These are phyloP conservation scores for Helogale parvula DNA, from an alignment of 2,113 vertebrate species.

Conservation along the genomic window DNA sequence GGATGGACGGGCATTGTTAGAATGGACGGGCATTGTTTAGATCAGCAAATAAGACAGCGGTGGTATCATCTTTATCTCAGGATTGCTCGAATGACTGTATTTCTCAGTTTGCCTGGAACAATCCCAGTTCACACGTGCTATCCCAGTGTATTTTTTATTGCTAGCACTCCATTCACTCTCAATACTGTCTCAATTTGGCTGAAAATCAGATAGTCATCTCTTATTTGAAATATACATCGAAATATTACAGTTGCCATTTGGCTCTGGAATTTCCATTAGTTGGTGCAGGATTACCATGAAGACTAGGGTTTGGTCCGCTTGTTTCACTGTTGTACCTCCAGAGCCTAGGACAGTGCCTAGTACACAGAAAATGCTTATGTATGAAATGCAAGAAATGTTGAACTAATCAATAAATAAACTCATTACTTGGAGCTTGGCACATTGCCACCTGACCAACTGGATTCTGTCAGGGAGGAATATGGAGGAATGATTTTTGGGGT, in stretches of 20 bases:
- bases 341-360: neutral
- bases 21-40: neutral
- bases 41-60: neutral
- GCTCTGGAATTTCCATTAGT: neutral
- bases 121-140: neutral
- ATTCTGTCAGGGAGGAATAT: slow-evolving; percentile 54
- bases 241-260: neutral
- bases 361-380: neutral
- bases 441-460: slow-evolving; percentile 58
- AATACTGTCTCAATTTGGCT: neutral
- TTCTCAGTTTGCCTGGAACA: neutral
- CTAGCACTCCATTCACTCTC: neutral
- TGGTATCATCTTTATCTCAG: neutral
- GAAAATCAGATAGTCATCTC: neutral
- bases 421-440: slow-evolving; percentile 15
- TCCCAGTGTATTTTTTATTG: neutral
- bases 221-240: neutral
- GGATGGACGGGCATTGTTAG: neutral
- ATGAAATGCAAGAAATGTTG: too few relatives aligned
- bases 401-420: slow-evolving; percentile 4
- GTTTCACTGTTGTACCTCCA: neutral
- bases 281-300: neutral
- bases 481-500: slow-evolving; percentile 53
- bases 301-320: neutral
- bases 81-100: neutral